Evolutionary conservation across 2,888 invertebrate species (phyloP).

Genomic region (Napeogenes sylphis): DNA sequence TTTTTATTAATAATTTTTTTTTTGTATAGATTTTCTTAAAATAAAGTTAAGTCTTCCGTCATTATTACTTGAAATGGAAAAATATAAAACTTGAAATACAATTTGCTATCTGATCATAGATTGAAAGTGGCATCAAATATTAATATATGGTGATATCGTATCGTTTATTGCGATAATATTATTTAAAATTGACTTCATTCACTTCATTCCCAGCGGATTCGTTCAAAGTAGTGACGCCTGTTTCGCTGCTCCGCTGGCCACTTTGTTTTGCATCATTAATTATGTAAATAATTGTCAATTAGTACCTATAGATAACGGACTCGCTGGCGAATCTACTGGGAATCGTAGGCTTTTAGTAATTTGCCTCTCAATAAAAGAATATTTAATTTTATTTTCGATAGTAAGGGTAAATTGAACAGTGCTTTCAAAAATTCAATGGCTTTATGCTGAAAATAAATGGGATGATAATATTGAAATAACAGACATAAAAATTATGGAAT

Average conservation of each 20-base stretch:
- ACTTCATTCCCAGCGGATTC: background rate
- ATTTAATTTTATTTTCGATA: slow-evolving; percentile 23
- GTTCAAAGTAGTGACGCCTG: background rate
- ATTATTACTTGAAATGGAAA: no score
- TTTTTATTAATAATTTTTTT: no score
- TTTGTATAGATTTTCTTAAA: no score
- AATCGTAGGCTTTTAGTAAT: slow-evolving; percentile 24
- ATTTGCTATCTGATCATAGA: no score
- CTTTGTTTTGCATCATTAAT: slow-evolving; percentile 28
- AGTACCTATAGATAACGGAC: slow-evolving; percentile 25
- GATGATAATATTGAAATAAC: background rate
- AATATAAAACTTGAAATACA: no score
- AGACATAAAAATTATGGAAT: background rate
- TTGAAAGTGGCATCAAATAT: no score
- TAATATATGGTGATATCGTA: no score
- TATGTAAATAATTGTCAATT: slow-evolving; percentile 32
- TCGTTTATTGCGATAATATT: no score
- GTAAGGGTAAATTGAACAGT: slow-evolving; percentile 6
- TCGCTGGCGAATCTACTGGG: slow-evolving; percentile 19
- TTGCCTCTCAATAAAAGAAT: slow-evolving; percentile 23
- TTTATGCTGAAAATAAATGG: background rate
- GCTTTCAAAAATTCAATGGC: background rate
- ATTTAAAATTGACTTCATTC: no score
- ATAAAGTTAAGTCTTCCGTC: no score
- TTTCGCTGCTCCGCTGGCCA: slow-evolving; percentile 14